Percentiles rank a stretch among this genome's conserved stretches.
These are phyloP conservation scores for Pachycephus smyrnensis DNA, from an alignment of 2,888 invertebrate species.

Conservation along the genomic window DNA sequence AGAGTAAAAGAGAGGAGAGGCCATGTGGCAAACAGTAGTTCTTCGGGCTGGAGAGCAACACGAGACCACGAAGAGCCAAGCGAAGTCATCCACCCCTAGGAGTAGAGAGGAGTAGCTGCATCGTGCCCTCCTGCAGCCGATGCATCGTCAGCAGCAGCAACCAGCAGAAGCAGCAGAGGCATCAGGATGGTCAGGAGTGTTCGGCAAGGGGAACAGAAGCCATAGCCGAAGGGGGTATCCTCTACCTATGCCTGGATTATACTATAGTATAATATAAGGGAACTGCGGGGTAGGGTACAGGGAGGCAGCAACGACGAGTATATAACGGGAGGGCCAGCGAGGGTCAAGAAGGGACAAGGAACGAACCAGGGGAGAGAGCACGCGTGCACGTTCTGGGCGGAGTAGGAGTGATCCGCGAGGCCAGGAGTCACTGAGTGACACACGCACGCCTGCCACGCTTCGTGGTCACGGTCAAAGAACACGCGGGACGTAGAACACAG, in stretches of 20 bases:
- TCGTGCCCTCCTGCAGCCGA: conserved; percentile 34
- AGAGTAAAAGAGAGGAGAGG: conserved; percentile 28
- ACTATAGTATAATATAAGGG: background rate
- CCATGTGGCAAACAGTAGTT: conserved; percentile 51
- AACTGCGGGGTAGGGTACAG: background rate
- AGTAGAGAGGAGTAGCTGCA: background rate
- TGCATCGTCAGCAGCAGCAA: conserved; percentile 29
- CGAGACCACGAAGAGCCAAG: conserved; percentile 3
- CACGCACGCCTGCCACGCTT: conserved; percentile 66
- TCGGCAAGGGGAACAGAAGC: conserved; percentile 22
- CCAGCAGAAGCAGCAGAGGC: conserved; percentile 18
- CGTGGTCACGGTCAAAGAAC: conserved; percentile 62
- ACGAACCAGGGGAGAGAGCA: conserved; percentile 28
- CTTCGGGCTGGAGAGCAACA: conserved; percentile 13
- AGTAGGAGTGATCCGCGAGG: conserved; percentile 51
- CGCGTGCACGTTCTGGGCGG: conserved; percentile 65
- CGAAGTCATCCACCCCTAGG: conserved; percentile 46
- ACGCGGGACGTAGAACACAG: conserved; percentile 40
- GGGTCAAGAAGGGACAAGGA: conserved; percentile 20
- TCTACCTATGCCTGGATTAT: background rate
- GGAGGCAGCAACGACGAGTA: background rate
- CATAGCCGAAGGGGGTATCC: conserved; percentile 6
- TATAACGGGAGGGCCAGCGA: conserved; percentile 4
- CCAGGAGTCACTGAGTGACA: conserved; percentile 63
- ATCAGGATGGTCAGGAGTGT: conserved; percentile 8